phyloP scores from a whole-genome alignment of 1,140 invertebrate genomes.

The Ganaspis sp. region DNA sequence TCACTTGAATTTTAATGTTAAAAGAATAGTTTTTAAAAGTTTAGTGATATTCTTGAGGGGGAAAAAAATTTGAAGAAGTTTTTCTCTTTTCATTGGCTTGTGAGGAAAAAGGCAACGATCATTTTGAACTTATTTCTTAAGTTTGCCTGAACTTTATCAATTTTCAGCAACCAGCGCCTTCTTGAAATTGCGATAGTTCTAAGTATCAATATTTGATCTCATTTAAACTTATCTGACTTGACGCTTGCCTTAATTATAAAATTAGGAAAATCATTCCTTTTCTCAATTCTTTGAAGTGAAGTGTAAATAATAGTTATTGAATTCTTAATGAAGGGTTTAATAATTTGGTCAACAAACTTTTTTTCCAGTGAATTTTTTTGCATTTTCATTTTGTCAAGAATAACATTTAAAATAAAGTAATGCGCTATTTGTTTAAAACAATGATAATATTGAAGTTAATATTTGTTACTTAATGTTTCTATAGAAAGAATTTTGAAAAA shows the following conservation, averaged over 20 bases:
- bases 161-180: slow-evolving; percentile 11
- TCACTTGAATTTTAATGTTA: not conserved
- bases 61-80: not conserved
- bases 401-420: no score
- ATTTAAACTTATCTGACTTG: not conserved
- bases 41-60: not conserved
- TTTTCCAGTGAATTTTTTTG: no score
- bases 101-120: not conserved
- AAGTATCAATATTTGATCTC: slow-evolving; percentile 16
- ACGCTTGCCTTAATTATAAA: not conserved
- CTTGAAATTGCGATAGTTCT: not conserved
- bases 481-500: no score
- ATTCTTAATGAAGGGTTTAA: not conserved
- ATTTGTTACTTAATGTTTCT: no score
- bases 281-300: not conserved
- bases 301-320: not conserved
- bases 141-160: slow-evolving; percentile 12
- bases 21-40: not conserved
- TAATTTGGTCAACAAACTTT: no score
- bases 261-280: not conserved
- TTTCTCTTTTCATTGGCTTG: not conserved
- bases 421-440: no score
- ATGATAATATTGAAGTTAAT: no score
- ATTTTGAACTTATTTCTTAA: slow-evolving; percentile 14
- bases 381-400: no score